These are phyloP conservation scores for Theocolax elegans DNA, from an alignment of 1,140 invertebrate genomes.

Conservation along the genomic window DNA sequence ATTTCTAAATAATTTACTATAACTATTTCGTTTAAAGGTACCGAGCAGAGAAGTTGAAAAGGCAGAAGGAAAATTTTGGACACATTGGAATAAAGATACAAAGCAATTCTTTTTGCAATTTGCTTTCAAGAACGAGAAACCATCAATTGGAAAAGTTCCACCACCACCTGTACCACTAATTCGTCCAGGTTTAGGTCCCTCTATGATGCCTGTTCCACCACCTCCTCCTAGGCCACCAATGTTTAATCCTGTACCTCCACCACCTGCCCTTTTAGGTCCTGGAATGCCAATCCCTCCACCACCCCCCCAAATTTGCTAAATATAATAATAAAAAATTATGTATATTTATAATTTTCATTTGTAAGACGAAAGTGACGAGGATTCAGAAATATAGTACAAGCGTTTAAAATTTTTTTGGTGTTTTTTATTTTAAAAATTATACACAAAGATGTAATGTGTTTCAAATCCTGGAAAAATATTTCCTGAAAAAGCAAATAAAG, in stretches of 20 bases:
- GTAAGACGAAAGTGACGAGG: background rate
- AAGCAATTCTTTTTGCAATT: constrained; percentile 99
- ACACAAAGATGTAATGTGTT: constrained; percentile 16
- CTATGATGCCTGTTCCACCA: constrained; percentile 67
- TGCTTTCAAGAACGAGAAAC: constrained; percentile 87
- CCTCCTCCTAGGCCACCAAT: constrained; percentile 74
- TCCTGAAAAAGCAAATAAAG: constrained; percentile 19
- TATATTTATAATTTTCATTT: no score
- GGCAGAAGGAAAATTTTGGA: constrained; percentile 97
- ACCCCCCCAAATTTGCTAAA: constrained; percentile 63
- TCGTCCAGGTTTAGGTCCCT: constrained; percentile 62
- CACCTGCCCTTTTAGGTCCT: constrained; percentile 71
- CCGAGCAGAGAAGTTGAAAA: constrained; percentile 99
- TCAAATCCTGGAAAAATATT: constrained; percentile 5
- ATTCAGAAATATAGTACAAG: constrained; percentile 8
- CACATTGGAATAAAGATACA: constrained; percentile 98
- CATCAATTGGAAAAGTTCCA: constrained; percentile 76
- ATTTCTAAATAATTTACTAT: constrained; percentile 15
- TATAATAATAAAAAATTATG: background rate
- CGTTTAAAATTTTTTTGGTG: constrained; percentile 27
- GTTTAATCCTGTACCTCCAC: constrained; percentile 77
- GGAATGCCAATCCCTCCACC: constrained; percentile 75
- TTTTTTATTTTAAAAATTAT: constrained; percentile 36
- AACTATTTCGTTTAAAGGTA: constrained; percentile 70
- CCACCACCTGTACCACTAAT: constrained; percentile 70